Evolutionary conservation across 2,888 invertebrate genomes (phyloP), one percentile per base, ranked within the genome.

Genomic region (Chesias legatella): DNA sequence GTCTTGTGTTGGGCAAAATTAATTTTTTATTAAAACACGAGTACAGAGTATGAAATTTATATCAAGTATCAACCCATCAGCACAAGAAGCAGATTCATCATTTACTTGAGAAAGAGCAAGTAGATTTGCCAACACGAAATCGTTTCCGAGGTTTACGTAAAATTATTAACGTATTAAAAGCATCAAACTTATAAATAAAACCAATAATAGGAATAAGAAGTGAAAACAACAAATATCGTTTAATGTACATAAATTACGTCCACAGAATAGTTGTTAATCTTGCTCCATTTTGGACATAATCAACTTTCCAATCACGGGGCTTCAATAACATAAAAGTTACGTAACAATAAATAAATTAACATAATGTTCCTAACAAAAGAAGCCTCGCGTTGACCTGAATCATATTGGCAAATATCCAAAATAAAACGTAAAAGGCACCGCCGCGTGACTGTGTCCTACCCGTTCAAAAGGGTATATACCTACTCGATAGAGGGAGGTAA

Each of bases 111-210:
- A 58, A 51, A 61, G 52, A 67, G 57, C 60, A 48, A 35, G 25
- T 46, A 41, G 51, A 69, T 74, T 76, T 74, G 72, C 73, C 75
- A 76, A 75, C 70, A 74, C 63, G 68, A 70, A 66, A 59, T 59
- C 46, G 42, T 62, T 57, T 43, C 54, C 64, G 67, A 72, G 70
- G 61, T 31, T 43, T 10, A 26, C 37, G n/a, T n/a, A n/a, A n/a
- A 29, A 34, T 37, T 45, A 49, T 37, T 23, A 33, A 38, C 22
- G 26, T 10, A 22, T 24, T 29, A 28, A 26, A 33, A 7, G 7
- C 20, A 27, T 34, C 31, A 23, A 32, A 26, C n/a, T 26, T 9
- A n/a, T 10, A 9, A 10, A 7, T 24, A 24, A 3, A 24, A 26
- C 5, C 4, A 7, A 9, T 26, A 26, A 10, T 1, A 22, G n/a